Percentiles rank a stretch among this genome's conserved stretches.
These are phyloP conservation scores for Drosophila putrida DNA, from an alignment of 2,888 invertebrate species.

Conservation along the genomic window DNA sequence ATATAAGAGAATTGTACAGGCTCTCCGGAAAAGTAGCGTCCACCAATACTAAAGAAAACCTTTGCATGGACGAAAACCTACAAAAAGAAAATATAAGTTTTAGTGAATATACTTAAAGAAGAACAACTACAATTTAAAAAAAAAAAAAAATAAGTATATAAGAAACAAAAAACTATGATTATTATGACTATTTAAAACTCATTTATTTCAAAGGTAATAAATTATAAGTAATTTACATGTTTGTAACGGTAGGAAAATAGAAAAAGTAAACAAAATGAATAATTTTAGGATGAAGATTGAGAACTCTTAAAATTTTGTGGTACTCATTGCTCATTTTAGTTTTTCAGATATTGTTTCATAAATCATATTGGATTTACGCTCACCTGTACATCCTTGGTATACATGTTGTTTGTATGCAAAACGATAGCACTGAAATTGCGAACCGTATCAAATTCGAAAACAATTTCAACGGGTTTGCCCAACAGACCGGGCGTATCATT, in stretches of 20 bases:
- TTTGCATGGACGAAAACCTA: constrained; percentile 92
- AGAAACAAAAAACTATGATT: too few relatives aligned
- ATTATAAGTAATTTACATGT: too few relatives aligned
- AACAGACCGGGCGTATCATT: constrained; percentile 88
- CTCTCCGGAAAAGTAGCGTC: constrained; percentile 89
- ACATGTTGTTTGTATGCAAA: constrained; percentile 92
- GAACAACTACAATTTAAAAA: too few relatives aligned
- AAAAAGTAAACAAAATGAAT: too few relatives aligned
- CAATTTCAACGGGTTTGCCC: constrained; percentile 89
- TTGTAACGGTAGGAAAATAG: too few relatives aligned
- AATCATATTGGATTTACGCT: constrained; percentile 58
- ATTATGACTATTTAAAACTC: too few relatives aligned
- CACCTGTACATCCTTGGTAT: constrained; percentile 91
- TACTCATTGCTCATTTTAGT: background rate
- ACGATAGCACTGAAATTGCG: constrained; percentile 91
- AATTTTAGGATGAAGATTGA: background rate
- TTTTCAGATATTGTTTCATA: constrained; percentile 2
- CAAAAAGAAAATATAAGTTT: background rate
- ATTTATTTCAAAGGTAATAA: too few relatives aligned
- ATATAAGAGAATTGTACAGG: constrained; percentile 91
- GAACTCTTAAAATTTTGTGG: background rate
- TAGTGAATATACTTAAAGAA: background rate
- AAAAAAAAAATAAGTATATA: too few relatives aligned
- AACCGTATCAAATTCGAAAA: constrained; percentile 92
- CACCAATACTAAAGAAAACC: constrained; percentile 91